Evolutionary conservation across 2,888 invertebrate species (phyloP), one percentile per base, ranked within the genome.

Genomic region (Megamerina dolium): DNA sequence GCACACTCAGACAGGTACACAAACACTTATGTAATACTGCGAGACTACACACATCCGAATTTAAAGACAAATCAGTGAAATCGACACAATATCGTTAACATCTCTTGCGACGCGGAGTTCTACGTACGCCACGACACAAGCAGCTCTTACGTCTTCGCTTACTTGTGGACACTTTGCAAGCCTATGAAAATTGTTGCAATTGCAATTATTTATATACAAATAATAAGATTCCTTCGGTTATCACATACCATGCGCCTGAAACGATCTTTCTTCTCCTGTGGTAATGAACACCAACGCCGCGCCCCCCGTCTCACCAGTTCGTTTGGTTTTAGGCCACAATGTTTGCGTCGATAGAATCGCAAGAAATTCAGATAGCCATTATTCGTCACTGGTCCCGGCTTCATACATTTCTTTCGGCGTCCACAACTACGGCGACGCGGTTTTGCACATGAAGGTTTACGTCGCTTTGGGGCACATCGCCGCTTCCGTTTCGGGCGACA

Each of bases 301-400:
- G 56, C 57, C 1, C 51, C 57, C 18, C 41, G 42, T n/a, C 32
- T 29, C 10, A 57, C 39, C 14, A 51, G 9, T 1, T 54, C 51
- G 1, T 33, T 46, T 1, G 57, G 50, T 2, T 33, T 41, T 1
- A 57, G 31, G 0, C 45, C 50, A 31, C 53, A 56, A 23, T 59
- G 48, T 8, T 43, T 51, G 16, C 50, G 37, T 0, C 51, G 41
- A 33, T 33, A 58, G 9, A 18, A 20, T 2, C 56, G 53, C 1
- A 57, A 9, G 18, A 57, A 57, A 5, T 58, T 56, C 1, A 57
- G 20, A 20, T 52, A 55, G 0, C 50, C 55, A 27, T 57, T 56
- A 4, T 49, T 52, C 1, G 48, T 55, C 1, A 51, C 13, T 2
- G 55, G 54, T 1, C 54, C 57, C 0, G 48, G 50, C 0, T 43